Base-by-base conservation (phyloP, 2,113 vertebrate species). In the Melanostigma gelatinosum region DNA sequence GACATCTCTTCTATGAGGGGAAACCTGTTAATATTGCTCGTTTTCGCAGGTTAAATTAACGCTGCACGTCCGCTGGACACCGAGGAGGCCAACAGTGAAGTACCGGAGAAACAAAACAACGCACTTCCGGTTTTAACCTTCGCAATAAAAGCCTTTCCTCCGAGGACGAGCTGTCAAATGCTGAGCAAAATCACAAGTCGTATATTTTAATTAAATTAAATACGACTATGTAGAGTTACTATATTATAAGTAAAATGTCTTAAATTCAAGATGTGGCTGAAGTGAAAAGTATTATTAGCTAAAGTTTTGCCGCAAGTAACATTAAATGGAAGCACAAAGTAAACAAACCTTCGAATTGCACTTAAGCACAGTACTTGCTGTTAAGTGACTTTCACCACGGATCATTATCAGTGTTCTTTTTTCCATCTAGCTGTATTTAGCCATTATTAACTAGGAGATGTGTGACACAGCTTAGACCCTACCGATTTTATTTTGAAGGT, bases 401-500 rank as follows among this genome's bases (percentile, higher is more conserved):
- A n/a, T 55, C 52, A 55, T 24, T 55, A 55, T 11, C 55, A 61
- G 34, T 4, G 4, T 18, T 36, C 4, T 4, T 13, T 46, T 27
- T 12, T 2, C 3, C 9, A 27, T 64, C 18, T 1, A 27, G n/a
- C 15, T 57, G 52, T 57, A 55, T 29, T 71, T 38, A 48, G 60
- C 54, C 8, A 27, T 24, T 8, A 63, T 15, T 4, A 61, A 36
- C 57, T 73, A 10, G 27, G 62, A 57, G 10, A 50, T 27, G 18
- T 68, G 55, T 71, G 32, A 60, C 15, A 42, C n/a, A 58, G 54
- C 16, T 12, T 1, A 18, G 15, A 6, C 8, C 0, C 1, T 1
- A 0, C 15, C 9, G 13, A 6, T 24, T 84, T 88, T 87, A 82
- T 36, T 87, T 71, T 87, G 84, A 82, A 80, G 50, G n/a, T 7